These are phyloP conservation scores for Dendropsophus ebraccatus DNA, from an alignment of 2,113 vertebrate genomes.

Conservation along the genomic window DNA sequence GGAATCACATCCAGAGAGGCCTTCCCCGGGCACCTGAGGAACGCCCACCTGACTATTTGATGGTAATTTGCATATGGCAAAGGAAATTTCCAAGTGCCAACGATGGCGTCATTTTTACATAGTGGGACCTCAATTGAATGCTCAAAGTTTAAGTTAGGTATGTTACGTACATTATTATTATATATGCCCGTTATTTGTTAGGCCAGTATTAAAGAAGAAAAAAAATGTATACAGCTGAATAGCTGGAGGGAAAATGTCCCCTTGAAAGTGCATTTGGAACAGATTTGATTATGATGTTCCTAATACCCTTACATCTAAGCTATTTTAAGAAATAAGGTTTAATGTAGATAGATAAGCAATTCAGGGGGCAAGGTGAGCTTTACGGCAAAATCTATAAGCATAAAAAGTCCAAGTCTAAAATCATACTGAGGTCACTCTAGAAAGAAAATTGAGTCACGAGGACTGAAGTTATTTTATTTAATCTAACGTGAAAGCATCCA, in stretches of 20 bases:
- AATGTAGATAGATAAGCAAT: neutral
- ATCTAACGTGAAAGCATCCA: slow-evolving; percentile 46
- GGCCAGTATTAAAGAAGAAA: too few species aligned
- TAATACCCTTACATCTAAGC: neutral
- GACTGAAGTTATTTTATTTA: slow-evolving; percentile 27
- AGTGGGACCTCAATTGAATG: too few species aligned
- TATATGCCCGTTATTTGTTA: too few species aligned
- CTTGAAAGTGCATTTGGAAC: neutral
- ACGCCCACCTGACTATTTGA: too few species aligned
- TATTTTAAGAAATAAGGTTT: slow-evolving; percentile 1
- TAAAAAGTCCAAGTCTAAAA: neutral
- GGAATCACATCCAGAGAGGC: too few species aligned
- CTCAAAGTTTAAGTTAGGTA: too few species aligned
- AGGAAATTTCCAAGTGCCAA: too few species aligned
- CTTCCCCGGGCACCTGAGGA: too few species aligned
- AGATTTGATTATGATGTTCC: neutral
- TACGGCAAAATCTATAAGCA: slow-evolving; percentile 28
- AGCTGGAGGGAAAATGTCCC: neutral
- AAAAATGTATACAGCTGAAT: neutral
- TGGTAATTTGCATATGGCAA: too few species aligned
- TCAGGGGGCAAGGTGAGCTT: slow-evolving; percentile 11
- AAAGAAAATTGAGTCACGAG: slow-evolving; percentile 15
- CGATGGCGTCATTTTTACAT: too few species aligned
- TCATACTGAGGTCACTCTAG: slow-evolving; percentile 25
- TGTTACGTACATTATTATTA: too few species aligned